Conservation (phyloP, 2,888 invertebrate genomes). For the Branchinecta sandiegonensis region DNA sequence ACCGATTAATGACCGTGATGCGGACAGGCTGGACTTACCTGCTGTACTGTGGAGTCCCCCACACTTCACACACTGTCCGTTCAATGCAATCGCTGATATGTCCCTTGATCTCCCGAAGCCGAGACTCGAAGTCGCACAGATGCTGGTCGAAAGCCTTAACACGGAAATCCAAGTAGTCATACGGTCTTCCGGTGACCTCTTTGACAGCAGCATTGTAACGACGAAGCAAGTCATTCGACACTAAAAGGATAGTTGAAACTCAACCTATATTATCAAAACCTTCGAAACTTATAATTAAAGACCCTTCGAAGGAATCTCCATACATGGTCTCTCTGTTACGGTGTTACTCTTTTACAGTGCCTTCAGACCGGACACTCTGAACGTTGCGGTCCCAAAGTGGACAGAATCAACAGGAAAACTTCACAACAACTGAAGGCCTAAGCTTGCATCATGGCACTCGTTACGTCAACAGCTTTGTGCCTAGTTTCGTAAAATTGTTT, state of each 20-base stretch:
- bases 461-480: too few species aligned
- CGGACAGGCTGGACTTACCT: not conserved
- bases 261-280: too few species aligned
- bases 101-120: conserved; percentile 24
- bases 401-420: too few species aligned
- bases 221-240: conserved; percentile 22
- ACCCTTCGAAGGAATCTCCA: too few species aligned
- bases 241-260: not conserved
- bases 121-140: conserved; percentile 21
- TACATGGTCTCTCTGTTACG: too few species aligned
- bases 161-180: conserved; percentile 22
- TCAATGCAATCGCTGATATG: conserved; percentile 54
- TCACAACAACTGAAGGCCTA: too few species aligned
- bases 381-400: too few species aligned
- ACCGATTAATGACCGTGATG: not conserved
- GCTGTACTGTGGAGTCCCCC: conserved; percentile 63
- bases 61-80: conserved; percentile 66
- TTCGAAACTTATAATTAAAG: too few species aligned
- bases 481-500: too few species aligned
- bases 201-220: conserved; percentile 22
- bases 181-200: conserved; percentile 22
- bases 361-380: too few species aligned
- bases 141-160: conserved; percentile 22
- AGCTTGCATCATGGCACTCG: too few species aligned
- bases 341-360: too few species aligned